Base-by-base conservation (phyloP, 1,140 invertebrate genomes). In the Capitella teleta region DNA sequence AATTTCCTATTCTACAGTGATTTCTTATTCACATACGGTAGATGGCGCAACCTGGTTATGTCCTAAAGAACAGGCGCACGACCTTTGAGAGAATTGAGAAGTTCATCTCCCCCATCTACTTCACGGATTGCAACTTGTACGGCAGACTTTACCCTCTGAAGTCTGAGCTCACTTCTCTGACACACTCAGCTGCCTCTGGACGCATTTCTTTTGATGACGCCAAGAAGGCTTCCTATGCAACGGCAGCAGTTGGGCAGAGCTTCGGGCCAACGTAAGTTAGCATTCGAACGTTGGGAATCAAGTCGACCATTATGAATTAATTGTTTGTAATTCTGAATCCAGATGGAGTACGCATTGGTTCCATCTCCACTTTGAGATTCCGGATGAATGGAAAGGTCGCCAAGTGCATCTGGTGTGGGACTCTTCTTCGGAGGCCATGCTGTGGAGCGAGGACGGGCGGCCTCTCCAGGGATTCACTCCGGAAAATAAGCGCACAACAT, bases 281-380 rank as follows among this genome's bases (percentile, higher is more conserved):
- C n/a, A n/a, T n/a, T n/a, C n/a, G n/a, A n/a, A n/a, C n/a, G n/a
- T n/a, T n/a, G n/a, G n/a, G n/a, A n/a, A n/a, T n/a, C n/a, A n/a
- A n/a, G n/a, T n/a, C n/a, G n/a, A n/a, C n/a, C n/a, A n/a, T n/a
- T n/a, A n/a, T n/a, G n/a, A n/a, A n/a, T n/a, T n/a, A n/a, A 37
- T 37, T 47, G n/a, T 47, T 16, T 16, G 12, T n/a, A 19, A 8
- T 5, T 37, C 21, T 26, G 5, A 8, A 47, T 6, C 5, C 28
- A 71, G 69, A 21, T 72, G 75, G 76, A 61, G 68, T 4, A 77
- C 76, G 10, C 76, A 77, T 53, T 78, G 76, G 76, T 78, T 72
- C 53, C 28, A 49, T 18, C 21, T 71, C 8, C 53, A 61, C 5
- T 52, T 70, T 16, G 58, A 59, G 3, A 54, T 69, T 38, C 68